phyloP scores from a whole-genome alignment of 1,140 invertebrate genomes.

The Thaumetopoea pityocampa region DNA sequence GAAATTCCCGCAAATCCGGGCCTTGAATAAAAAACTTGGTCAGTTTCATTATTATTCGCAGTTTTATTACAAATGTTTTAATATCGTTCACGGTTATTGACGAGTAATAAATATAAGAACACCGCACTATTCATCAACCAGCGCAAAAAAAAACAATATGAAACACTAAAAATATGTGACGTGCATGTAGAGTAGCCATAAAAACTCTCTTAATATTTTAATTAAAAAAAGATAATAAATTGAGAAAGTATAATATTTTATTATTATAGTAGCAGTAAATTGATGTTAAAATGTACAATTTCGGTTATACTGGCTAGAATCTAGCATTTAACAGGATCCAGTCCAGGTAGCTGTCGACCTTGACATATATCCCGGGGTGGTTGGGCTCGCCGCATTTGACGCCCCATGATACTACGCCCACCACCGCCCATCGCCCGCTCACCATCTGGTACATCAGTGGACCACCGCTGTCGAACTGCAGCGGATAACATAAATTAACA shows the following conservation, averaged over 20 bases:
- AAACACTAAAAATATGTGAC: too few species aligned
- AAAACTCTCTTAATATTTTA: background rate
- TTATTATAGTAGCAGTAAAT: background rate
- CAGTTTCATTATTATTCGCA: too few species aligned
- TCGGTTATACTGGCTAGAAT: constrained; percentile 46
- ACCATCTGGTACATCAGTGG: constrained; percentile 85
- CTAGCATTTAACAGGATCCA: constrained; percentile 84
- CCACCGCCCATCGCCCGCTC: constrained; percentile 83
- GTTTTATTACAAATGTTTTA: too few species aligned
- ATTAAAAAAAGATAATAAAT: background rate
- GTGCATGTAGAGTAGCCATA: too few species aligned
- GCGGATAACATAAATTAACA: constrained; percentile 10
- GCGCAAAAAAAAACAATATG: too few species aligned
- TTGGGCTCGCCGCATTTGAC: constrained; percentile 81
- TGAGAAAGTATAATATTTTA: too few species aligned
- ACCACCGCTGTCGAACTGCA: constrained; percentile 90
- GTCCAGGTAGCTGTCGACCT: constrained; percentile 82
- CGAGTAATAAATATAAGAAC: too few species aligned
- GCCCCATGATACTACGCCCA: constrained; percentile 91
- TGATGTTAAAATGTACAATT: background rate
- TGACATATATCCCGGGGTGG: constrained; percentile 84
- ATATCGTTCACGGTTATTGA: too few species aligned
- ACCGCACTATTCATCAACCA: too few species aligned
- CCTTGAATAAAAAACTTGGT: too few species aligned
- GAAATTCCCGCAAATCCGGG: too few species aligned